A percentile compares a stretch with the other conserved stretches of the same genome.
Evolutionary conservation across 2,888 invertebrate genomes (phyloP).

Genomic region (Cheilosia soror): DNA sequence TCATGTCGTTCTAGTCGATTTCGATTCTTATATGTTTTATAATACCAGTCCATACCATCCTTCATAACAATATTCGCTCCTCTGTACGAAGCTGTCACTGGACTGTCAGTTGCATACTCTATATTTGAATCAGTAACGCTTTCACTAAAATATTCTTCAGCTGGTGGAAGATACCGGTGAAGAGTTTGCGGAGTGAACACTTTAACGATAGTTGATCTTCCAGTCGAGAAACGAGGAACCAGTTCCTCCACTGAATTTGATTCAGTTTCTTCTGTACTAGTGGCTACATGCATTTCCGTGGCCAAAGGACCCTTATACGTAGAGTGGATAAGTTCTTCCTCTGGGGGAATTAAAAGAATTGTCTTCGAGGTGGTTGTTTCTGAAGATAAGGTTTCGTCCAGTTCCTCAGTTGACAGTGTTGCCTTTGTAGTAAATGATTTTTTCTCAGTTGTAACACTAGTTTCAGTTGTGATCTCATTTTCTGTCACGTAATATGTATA

Average conservation of each 20-base stretch:
- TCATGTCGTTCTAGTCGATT: slow-evolving; percentile 66
- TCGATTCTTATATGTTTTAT: slow-evolving; percentile 57
- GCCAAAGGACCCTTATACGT: slow-evolving; percentile 21
- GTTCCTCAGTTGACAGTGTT: slow-evolving; percentile 71
- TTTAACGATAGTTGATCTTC: slow-evolving; percentile 87
- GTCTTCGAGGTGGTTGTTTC: slow-evolving; percentile 82
- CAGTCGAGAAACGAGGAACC: slow-evolving; percentile 81
- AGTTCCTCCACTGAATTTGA: slow-evolving; percentile 66
- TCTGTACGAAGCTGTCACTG: slow-evolving; percentile 80
- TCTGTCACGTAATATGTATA: slow-evolving; percentile 82
- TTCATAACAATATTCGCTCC: slow-evolving; percentile 84
- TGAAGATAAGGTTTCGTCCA: slow-evolving; percentile 77
- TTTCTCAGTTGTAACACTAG: slow-evolving; percentile 13
- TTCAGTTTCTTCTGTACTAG: slow-evolving; percentile 36
- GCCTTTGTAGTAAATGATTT: slow-evolving; percentile 15
- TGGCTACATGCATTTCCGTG: slow-evolving; percentile 49
- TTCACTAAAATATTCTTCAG: slow-evolving; percentile 82
- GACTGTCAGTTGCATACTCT: slow-evolving; percentile 68
- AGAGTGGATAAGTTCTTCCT: slow-evolving; percentile 78
- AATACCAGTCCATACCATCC: slow-evolving; percentile 90
- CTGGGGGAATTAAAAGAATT: slow-evolving; percentile 82
- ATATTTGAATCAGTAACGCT: slow-evolving; percentile 43
- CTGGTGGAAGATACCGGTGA: slow-evolving; percentile 81
- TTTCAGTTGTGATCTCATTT: slow-evolving; percentile 74
- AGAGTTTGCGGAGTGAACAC: slow-evolving; percentile 83